phyloP scores from a whole-genome alignment of 1,140 invertebrate genomes.

The Steinernema feltiae region DNA sequence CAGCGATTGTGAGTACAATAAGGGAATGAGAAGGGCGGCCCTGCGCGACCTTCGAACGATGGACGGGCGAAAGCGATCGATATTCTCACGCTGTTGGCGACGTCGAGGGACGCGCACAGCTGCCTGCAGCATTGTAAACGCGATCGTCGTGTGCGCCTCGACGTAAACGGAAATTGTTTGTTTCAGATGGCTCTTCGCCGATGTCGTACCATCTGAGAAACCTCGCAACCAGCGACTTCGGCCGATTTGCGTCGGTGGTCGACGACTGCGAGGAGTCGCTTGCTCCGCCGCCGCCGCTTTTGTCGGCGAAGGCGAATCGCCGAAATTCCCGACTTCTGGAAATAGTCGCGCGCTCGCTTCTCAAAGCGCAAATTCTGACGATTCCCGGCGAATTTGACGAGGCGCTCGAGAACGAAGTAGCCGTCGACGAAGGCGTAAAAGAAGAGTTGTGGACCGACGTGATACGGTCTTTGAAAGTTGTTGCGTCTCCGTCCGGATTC shows the following conservation, averaged over 20 bases:
- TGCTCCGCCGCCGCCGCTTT: not conserved
- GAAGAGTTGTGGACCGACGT: not conserved
- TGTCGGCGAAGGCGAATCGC: not conserved
- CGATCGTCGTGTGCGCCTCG: not conserved
- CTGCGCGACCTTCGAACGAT: not conserved
- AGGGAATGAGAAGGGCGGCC: not conserved
- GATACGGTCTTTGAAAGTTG: not conserved
- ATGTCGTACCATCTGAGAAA: constrained; percentile 9
- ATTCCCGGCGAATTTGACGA: not conserved
- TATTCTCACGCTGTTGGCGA: not conserved
- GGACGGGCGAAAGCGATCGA: not conserved
- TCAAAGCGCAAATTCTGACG: constrained; percentile 4
- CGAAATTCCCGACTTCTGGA: not conserved
- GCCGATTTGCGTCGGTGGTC: not conserved
- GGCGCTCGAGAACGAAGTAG: not conserved
- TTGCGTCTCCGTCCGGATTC: constrained; percentile 12
- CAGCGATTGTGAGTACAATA: no score
- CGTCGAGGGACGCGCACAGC: not conserved
- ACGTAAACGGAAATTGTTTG: not conserved
- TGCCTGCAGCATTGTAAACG: constrained; percentile 15
- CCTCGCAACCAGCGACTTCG: not conserved
- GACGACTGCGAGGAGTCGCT: not conserved
- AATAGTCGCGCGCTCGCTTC: not conserved
- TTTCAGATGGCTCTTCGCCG: not conserved
- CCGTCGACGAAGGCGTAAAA: not conserved